phyloP scores from a whole-genome alignment of 2,797 vertebrate genomes.

The Sebastes steindachneri region DNA sequence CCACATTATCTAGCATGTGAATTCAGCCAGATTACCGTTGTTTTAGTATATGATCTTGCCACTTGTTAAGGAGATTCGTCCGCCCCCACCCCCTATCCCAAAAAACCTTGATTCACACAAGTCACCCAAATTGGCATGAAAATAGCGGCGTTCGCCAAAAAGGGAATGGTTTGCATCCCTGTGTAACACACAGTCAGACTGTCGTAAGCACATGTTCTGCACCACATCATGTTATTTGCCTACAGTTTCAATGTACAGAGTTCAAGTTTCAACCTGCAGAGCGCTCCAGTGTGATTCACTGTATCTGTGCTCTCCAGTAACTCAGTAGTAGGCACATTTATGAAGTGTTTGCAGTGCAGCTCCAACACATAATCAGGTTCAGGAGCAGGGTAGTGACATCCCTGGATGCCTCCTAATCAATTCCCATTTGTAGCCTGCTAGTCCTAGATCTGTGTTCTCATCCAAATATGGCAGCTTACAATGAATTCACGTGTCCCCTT shows the following conservation, averaged over 20 bases:
- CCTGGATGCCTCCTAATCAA: neutral
- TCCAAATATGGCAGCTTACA: neutral
- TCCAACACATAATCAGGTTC: neutral
- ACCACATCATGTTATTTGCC: neutral
- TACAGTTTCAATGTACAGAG: neutral
- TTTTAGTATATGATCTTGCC: too few relatives aligned
- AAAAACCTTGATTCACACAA: too few relatives aligned
- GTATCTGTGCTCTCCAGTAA: neutral
- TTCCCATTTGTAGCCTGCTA: neutral
- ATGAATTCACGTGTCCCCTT: neutral
- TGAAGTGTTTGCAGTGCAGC: neutral
- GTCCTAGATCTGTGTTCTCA: neutral
- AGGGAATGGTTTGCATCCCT: too few relatives aligned
- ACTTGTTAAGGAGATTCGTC: too few relatives aligned
- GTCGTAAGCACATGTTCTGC: neutral
- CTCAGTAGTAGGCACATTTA: neutral
- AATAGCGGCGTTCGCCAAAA: too few relatives aligned
- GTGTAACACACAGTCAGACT: neutral
- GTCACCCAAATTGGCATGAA: too few relatives aligned
- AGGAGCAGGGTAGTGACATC: neutral
- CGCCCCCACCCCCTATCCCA: too few relatives aligned
- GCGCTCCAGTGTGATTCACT: neutral
- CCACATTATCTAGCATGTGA: too few relatives aligned
- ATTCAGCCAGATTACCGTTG: too few relatives aligned
- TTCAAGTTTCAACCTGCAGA: neutral